Percentiles rank a stretch among this genome's conserved stretches.
These are phyloP conservation scores for Varroa destructor DNA, from an alignment of 1,140 invertebrate genomes.

Conservation along the genomic window DNA sequence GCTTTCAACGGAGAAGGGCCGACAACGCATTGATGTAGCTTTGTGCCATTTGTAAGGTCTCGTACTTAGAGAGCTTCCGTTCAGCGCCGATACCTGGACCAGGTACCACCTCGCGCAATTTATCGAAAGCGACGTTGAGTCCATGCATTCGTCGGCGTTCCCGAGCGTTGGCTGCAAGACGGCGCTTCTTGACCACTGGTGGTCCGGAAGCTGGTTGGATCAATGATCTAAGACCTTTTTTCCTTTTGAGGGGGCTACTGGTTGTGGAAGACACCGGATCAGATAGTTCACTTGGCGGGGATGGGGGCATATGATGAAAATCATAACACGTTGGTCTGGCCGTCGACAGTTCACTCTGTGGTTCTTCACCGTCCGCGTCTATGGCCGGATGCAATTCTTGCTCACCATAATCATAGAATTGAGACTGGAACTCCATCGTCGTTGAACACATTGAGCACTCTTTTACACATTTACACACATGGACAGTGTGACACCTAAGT, in stretches of 20 bases:
- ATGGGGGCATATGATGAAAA: constrained; percentile 8
- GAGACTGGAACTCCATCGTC: constrained; percentile 16
- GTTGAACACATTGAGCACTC: neutral
- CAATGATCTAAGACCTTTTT: neutral
- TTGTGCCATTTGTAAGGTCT: constrained; percentile 93
- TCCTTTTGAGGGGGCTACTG: constrained; percentile 20
- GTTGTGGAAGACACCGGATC: constrained; percentile 7
- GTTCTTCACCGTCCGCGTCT: neutral
- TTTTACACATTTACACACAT: neutral
- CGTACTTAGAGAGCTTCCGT: constrained; percentile 85
- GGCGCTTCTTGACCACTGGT: constrained; percentile 57
- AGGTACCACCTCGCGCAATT: constrained; percentile 72
- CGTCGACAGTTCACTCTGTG: neutral
- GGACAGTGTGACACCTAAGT: neutral
- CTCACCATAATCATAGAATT: constrained; percentile 11
- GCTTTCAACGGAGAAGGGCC: constrained; percentile 50
- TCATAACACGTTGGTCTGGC: constrained; percentile 22
- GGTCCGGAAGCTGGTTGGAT: constrained; percentile 18
- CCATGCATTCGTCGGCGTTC: constrained; percentile 86
- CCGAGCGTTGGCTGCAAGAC: constrained; percentile 78
- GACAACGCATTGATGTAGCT: constrained; percentile 80
- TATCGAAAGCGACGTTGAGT: constrained; percentile 81
- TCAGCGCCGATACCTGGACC: constrained; percentile 77
- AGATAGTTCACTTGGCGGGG: constrained; percentile 7
- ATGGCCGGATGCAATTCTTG: neutral